Base-by-base conservation (phyloP, 2,113 vertebrate species). In the Vulpes vulpes region DNA sequence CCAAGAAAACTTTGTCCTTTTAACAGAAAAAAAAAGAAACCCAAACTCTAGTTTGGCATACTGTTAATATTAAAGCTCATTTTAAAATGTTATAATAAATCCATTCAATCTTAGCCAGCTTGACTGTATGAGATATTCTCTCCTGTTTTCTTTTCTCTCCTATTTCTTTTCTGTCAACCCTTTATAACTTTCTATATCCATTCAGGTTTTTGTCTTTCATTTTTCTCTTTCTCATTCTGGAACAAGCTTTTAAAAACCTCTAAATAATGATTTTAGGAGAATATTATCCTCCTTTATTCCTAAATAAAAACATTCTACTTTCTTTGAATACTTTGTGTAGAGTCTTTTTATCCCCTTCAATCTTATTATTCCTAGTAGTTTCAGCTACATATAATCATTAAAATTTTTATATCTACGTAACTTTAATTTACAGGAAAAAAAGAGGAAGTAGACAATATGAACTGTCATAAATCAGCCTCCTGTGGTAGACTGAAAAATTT, bases 321-420 rank as follows among this genome's bases (percentile, higher is more conserved):
- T 65, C 19, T 32, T 96, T 83, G 32, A 74, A n/a, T 91, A 62
- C 11, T 79, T 95, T 79, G 23, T 16, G 80, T 10, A 65, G 6
- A 76, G 1, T 23, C 49, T 84, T 85, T 10, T 81, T 14, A 0
- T 7, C 10, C 16, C 11, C 60, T 19, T 78, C 65, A 51, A 0
- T 19, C 7, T 84, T 86, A 59, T 71, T 90, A 67, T 59, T 93
- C 3, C 62, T 38, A 82, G 23, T 49, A 92, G 14, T 53, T 95
- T 89, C 27, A 85, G 76, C 81, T 90, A 71, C 51, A 59, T 86
- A 12, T 83, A 78, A 60, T 93, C 10, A 83, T 87, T 88, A 85
- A 53, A 87, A 84, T 64, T 74, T 11, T 93, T 74, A 96, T 59
- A 53, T 2, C 25, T 64, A 57, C 35, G 8, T 62, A 81, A 38